Percentiles rank a stretch among this genome's conserved stretches.
Evolutionary conservation across 2,888 invertebrate species (phyloP).

Genomic region (Xestoiulus laeticollis): DNA sequence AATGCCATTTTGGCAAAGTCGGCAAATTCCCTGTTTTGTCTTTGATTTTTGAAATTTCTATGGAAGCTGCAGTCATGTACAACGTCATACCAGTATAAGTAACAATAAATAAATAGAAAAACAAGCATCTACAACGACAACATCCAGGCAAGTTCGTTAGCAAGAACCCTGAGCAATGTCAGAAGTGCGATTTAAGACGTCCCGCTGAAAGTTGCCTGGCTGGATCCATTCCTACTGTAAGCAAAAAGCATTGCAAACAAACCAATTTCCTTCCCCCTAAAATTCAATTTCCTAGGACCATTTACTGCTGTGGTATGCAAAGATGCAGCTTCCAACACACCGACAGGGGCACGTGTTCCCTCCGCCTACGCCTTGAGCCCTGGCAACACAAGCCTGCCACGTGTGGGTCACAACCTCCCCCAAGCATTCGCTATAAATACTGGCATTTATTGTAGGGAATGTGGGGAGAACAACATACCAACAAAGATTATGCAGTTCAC

Average conservation of each 20-base stretch:
- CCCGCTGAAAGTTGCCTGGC: neutral
- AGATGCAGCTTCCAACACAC: neutral
- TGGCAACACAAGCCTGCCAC: constrained; percentile 6
- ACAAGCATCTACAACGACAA: neutral
- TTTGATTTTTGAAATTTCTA: neutral
- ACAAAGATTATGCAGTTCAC: constrained; percentile 14
- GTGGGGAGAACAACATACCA: constrained; percentile 10
- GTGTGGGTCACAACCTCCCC: constrained; percentile 34
- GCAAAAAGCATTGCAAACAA: neutral
- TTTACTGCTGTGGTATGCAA: neutral
- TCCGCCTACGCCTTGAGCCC: neutral
- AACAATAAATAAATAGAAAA: neutral
- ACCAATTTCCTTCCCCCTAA: neutral
- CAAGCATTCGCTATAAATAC: constrained; percentile 2
- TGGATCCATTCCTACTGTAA: neutral
- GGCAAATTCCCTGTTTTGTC: neutral
- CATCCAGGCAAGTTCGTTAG: neutral
- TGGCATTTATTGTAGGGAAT: neutral
- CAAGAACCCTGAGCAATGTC: neutral
- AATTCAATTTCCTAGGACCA: constrained; percentile 34
- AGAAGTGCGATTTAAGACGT: neutral
- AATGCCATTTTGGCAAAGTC: no score
- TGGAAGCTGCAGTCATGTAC: neutral
- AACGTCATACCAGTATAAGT: neutral
- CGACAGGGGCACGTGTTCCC: constrained; percentile 28